Evolutionary conservation across 2,888 invertebrate genomes (phyloP), one percentile per base, ranked within the genome.

Genomic region (Escarpia spicata): DNA sequence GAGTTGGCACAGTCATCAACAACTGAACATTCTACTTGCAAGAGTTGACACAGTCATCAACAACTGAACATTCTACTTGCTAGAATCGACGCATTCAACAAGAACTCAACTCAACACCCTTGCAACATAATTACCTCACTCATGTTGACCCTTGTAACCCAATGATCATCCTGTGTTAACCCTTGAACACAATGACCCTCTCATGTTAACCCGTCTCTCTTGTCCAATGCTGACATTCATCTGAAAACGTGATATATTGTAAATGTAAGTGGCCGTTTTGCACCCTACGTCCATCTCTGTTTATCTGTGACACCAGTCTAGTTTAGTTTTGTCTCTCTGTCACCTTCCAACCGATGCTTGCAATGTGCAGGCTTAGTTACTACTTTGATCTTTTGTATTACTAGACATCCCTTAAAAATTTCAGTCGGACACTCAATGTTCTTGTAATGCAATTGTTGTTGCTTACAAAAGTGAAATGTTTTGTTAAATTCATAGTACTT

Each of bases 241-340:
- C 75, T 75, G 75, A 75, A 75, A 75, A 75, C 75, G 26, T 75
- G 75, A 75, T 75, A 75, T 75, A 75, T 75, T 75, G 75, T 75
- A 75, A 75, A 75, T 75, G 75, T 75, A 75, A 75, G 75, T 75
- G 75, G 75, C 75, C 75, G n/a, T 75, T 75, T 75, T 75, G 75
- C 75, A 75, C 75, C 15, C 19, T 75, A n/a, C 6, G 26, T 75
- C 52, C 52, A 26, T 26, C n/a, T 26, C n/a, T 75, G 75, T 75
- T 75, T 75, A 75, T 26, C 75, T n/a, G 75, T 75, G 75, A 75
- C 75, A 75, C n/a, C 6, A 15, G 26, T 75, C 75, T 75, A 75
- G 75, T 75, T 75, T 75, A 75, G 26, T 26, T 26, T 75, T 75
- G 75, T 75, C 75, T 75, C 75, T 26, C 26, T 75, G 75, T 75